Conservation (phyloP, 2,888 invertebrate genomes). For the Neelides folsomi region DNA sequence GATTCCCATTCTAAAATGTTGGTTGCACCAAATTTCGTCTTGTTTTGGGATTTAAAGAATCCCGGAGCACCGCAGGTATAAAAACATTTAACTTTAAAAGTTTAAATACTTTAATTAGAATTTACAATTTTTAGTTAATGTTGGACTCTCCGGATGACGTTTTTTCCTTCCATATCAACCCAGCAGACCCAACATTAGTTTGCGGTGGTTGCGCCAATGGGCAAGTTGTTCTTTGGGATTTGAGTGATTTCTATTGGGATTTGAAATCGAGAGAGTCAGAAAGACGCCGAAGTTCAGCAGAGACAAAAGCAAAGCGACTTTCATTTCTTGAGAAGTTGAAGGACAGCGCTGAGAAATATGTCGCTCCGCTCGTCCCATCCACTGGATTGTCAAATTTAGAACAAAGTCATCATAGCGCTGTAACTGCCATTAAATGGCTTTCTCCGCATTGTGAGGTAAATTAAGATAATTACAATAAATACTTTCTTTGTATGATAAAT, state of each 20-base stretch:
- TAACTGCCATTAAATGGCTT: conserved; percentile 26
- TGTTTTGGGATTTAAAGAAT: conserved; percentile 30
- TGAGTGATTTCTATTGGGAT: conserved; percentile 22
- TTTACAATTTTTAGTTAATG: conserved; percentile 19
- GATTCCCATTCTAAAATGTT: conserved; percentile 26
- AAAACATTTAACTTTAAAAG: not conserved
- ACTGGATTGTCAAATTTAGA: conserved; percentile 26
- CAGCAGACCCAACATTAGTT: conserved; percentile 26
- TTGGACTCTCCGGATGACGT: conserved; percentile 30
- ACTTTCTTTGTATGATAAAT: too few species aligned
- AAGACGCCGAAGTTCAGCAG: conserved; percentile 1
- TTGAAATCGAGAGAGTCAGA: conserved; percentile 23
- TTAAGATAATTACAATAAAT: not conserved
- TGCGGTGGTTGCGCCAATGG: conserved; percentile 32
- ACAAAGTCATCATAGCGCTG: conserved; percentile 25
- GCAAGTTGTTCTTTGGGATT: conserved; percentile 31
- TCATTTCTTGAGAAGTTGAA: conserved; percentile 29
- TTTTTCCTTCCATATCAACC: conserved; percentile 25
- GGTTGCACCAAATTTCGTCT: conserved; percentile 30
- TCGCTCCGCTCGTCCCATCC: conserved; percentile 25
- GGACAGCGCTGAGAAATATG: conserved; percentile 25
- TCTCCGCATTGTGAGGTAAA: conserved; percentile 26
- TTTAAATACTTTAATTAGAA: not conserved
- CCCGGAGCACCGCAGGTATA: conserved; percentile 25
- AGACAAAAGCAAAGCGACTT: conserved; percentile 7